Conservation (phyloP, 2,797 vertebrate species). For the Sardinella longiceps region DNA sequence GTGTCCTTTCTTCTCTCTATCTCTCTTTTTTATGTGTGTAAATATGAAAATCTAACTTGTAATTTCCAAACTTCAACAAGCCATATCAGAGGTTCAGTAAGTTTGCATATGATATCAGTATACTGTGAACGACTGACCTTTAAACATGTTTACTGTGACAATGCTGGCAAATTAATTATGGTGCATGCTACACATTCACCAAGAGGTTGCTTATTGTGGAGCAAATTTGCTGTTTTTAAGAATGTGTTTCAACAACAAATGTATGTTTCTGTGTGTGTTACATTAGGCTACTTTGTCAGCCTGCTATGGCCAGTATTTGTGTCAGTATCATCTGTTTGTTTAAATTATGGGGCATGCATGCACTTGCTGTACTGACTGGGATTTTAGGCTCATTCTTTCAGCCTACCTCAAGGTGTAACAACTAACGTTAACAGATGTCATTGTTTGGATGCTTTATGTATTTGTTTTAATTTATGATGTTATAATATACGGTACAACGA, state of each 20-base stretch:
- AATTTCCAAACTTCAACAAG: not conserved
- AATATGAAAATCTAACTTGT: not conserved
- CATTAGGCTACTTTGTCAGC: not conserved
- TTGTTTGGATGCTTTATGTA: not conserved
- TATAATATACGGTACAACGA: not conserved
- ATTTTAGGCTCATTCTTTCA: not conserved
- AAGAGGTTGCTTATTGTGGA: not conserved
- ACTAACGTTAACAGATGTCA: not conserved
- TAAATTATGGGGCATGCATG: conserved; percentile 5
- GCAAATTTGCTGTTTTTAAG: not conserved
- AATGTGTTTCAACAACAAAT: not conserved
- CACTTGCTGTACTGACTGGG: not conserved
- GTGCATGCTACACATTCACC: not conserved
- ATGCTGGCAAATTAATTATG: not conserved
- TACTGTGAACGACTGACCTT: not conserved
- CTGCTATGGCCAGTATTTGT: not conserved
- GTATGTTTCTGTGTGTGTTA: not conserved
- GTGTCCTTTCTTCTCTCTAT: not conserved
- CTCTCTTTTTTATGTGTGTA: too few relatives aligned
- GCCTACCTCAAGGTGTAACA: not conserved
- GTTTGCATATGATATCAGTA: not conserved
- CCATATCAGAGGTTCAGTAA: conserved; percentile 10
- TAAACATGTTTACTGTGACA: conserved; percentile 12
- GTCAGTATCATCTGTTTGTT: not conserved
- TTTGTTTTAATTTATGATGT: not conserved